Conservation (phyloP, 2,888 invertebrate genomes). For the Piscicola geometra region DNA sequence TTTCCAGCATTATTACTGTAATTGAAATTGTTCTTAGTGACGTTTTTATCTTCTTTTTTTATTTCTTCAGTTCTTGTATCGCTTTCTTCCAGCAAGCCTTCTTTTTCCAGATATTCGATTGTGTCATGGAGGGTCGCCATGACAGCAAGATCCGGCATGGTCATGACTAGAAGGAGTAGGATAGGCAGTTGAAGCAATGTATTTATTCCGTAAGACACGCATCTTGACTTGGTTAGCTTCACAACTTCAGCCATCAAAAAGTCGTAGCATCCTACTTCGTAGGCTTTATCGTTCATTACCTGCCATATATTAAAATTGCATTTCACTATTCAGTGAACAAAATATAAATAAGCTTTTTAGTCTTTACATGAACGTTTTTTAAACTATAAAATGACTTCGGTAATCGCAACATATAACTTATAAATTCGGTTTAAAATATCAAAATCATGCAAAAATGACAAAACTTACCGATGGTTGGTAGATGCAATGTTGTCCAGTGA, state of each 20-base stretch:
- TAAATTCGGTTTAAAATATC: no score
- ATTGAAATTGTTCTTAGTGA: no score
- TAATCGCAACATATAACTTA: no score
- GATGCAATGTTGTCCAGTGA: background rate
- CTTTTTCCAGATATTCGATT: background rate
- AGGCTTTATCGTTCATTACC: background rate
- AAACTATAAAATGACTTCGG: no score
- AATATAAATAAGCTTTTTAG: no score
- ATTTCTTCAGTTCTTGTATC: background rate
- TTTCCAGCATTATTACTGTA: no score
- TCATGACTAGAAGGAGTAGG: background rate
- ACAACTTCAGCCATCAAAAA: background rate
- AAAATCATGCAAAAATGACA: no score
- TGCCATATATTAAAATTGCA: no score
- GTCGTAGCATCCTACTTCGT: background rate
- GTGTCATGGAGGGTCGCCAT: background rate
- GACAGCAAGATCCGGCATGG: background rate
- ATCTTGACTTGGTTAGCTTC: background rate
- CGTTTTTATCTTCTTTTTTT: no score
- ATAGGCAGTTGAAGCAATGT: background rate
- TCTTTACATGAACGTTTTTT: no score
- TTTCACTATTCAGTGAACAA: no score
- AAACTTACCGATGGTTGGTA: no score
- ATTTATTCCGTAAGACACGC: background rate
- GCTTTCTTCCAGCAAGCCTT: background rate